Percentiles rank a stretch among this genome's conserved stretches.
These are phyloP conservation scores for Regulus satrapa DNA, from an alignment of 2,113 vertebrate species.

Conservation along the genomic window DNA sequence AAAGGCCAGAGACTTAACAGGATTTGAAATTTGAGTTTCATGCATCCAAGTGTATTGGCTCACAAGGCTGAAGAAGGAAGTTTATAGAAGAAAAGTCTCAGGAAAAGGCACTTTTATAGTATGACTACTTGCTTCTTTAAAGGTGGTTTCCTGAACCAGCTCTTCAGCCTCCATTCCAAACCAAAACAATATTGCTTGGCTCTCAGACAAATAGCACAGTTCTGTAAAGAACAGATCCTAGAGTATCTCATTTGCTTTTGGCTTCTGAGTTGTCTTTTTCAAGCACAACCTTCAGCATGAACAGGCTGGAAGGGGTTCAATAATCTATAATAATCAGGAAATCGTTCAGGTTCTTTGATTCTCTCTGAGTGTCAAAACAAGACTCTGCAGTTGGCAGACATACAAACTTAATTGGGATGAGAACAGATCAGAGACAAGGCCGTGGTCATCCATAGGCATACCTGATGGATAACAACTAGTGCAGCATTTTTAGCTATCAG, in stretches of 20 bases:
- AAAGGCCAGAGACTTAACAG: not conserved
- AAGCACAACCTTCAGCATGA: not conserved
- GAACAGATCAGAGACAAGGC: slow-evolving; percentile 45
- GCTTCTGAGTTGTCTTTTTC: not conserved
- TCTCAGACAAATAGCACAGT: not conserved
- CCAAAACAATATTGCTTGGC: not conserved
- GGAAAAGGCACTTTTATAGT: not conserved
- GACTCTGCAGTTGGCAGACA: slow-evolving; percentile 32
- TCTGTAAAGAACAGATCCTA: not conserved
- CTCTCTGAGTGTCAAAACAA: slow-evolving; percentile 38
- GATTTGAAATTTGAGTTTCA: not conserved
- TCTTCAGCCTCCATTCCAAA: not conserved
- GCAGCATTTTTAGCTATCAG: slow-evolving; percentile 40
- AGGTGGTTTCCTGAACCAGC: not conserved
- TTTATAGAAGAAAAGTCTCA: not conserved
- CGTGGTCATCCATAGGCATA: slow-evolving; percentile 36
- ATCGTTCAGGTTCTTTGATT: slow-evolving; percentile 53
- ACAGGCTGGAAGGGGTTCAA: not conserved
- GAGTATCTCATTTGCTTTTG: not conserved
- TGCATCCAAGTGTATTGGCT: not conserved
- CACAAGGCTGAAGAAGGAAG: not conserved
- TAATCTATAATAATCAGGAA: slow-evolving; percentile 60
- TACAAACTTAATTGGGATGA: slow-evolving; percentile 54
- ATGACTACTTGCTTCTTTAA: not conserved
- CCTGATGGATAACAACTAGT: slow-evolving; percentile 63